Evolutionary conservation across 2,797 vertebrate genomes (phyloP).

Genomic region (Sebastes ruberrimus): DNA sequence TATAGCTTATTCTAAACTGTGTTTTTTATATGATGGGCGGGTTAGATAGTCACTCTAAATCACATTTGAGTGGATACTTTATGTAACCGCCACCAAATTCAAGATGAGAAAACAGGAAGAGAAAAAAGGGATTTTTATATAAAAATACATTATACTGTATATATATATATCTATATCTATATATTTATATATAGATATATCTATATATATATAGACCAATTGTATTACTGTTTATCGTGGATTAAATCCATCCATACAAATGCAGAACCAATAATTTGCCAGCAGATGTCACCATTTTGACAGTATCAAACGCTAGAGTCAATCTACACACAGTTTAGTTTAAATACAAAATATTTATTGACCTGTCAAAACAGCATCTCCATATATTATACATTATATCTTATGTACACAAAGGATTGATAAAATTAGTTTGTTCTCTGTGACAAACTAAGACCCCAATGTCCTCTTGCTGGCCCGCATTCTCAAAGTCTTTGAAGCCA

Average conservation of each 20-base stretch:
- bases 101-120: neutral
- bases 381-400: conserved; percentile 29
- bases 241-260: neutral
- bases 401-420: conserved; percentile 41
- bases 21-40: no score
- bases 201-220: neutral
- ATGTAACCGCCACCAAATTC: no score
- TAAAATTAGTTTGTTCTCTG: neutral
- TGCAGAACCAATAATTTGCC: neutral
- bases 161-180: no score
- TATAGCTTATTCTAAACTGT: neutral
- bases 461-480: neutral
- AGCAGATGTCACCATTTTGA: neutral
- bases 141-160: no score
- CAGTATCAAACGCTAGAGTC: neutral
- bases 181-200: no score
- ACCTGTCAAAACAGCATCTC: neutral
- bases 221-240: neutral
- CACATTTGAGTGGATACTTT: neutral
- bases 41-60: neutral
- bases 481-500: neutral
- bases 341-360: conserved; percentile 48
- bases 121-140: neutral
- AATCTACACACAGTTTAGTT: neutral
- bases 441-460: neutral